Base-by-base conservation (phyloP, 2,888 invertebrate genomes). In the Yponomeuta plumbellus region DNA sequence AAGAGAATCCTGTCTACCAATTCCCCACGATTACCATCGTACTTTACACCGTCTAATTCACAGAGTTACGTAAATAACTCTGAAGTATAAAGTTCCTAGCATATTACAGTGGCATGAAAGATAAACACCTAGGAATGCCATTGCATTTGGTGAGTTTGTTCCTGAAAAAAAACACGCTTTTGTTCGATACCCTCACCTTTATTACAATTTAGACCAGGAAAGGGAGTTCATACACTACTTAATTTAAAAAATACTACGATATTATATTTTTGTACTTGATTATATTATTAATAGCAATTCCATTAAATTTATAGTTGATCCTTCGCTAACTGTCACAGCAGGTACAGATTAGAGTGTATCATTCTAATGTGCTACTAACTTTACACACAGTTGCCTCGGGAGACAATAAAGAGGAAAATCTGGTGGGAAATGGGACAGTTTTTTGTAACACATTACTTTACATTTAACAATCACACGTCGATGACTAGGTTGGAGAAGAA, bases 361-460 rank as follows among this genome's bases (percentile, higher is more conserved):
- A 34, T 34, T 34, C 34, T 34, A 34, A 34, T 34, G 6, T 34
- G 34, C 34, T 8, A 34, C 34, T 34, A 34, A 34, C 34, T 34
- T 34, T 6, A 4, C 8, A 20, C 65, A 65, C 65, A 65, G 65
- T 65, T 57, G 57, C 57, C 65, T 34, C 56, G 68, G 68, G 70
- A 71, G 75, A 88, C 85, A 88, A 87, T 88, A 79, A 80, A 74
- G 73, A 82, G 88, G 87, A 88, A 88, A 86, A 82, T 78, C 74
- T 72, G 67, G 72, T 87, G 88, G 73, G 88, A 89, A 88, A 76
- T 83, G 71, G 86, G 75, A 69, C 86, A 80, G 70, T 84, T 85
- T 83, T 87, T 87, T 76, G 73, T 73, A 70, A 52, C 66, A 68
- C 63, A 22, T 58, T 22, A 74, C 58, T 58, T 20, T 21, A 20